Base-by-base conservation (phyloP, 2,888 invertebrate species). In the Heteropelma amictum region DNA sequence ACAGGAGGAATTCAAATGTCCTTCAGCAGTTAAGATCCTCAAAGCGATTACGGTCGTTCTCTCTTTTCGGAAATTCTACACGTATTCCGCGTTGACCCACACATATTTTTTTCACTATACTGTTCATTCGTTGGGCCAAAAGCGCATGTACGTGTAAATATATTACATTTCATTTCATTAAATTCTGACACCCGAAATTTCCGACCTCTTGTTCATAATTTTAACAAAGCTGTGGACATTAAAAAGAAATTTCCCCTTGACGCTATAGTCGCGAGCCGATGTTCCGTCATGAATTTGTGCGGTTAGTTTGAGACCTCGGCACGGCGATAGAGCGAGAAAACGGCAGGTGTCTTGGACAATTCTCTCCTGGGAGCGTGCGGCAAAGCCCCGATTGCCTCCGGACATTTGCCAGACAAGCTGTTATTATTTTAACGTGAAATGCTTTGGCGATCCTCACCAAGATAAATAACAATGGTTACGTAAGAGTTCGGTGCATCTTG, bases 381-480 rank as follows among this genome's bases (percentile, higher is more conserved):
- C 54, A 35, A 12, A 56, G 54, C 19, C 28, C 26, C 72, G 71
- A 23, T 54, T 47, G 68, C 68, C 64, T 77, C 81, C 79, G 78
- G 80, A 83, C 83, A 84, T 82, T 64, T 82, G 85, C 80, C 83
- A 80, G 74, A 74, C 78, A 68, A 63, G 69, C 80, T 79, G 83
- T 85, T 85, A 85, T 86, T 86, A 86, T 85, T 85, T 84, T 83
- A 85, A 84, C 83, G 78, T 78, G 80, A 74, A 80, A 83, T 76
- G 68, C 72, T 56, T 64, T 82, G 82, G 78, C 83, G 80, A 84
- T 84, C 77, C 73, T 80, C 80, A 70, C 80, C 81, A 81, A 85
- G 84, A 83, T 82, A 85, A 85, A 86, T 84, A 84, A 85, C 83
- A 84, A 84, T 84, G 82, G 80, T 84, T 84, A 82, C 79, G 81